phyloP scores from a whole-genome alignment of 2,888 invertebrate species.

The Phaonia tiefii region DNA sequence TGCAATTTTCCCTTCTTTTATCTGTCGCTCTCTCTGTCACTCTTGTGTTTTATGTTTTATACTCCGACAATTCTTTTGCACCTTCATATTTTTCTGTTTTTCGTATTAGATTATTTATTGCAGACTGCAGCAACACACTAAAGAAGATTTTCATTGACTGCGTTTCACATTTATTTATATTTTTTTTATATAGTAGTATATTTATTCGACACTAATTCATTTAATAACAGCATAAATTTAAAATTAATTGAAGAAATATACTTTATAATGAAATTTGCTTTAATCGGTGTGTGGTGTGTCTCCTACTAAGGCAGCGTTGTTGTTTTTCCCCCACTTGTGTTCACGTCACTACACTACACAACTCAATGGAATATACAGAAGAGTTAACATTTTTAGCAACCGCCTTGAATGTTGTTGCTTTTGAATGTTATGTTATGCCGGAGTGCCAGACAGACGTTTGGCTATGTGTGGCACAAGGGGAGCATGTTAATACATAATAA shows the following conservation, averaged over 20 bases:
- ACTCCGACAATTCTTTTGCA: conserved; percentile 54
- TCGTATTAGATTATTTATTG: conserved; percentile 2
- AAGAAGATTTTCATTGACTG: background rate
- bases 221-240: too few relatives aligned
- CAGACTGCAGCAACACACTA: too few relatives aligned
- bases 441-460: conserved; percentile 14
- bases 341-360: conserved; percentile 43
- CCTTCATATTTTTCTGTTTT: conserved; percentile 42
- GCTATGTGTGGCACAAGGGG: conserved; percentile 27
- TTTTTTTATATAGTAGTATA: conserved; percentile 1
- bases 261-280: conserved; percentile 40
- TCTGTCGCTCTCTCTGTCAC: conserved; percentile 38
- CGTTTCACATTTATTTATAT: background rate
- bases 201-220: too few relatives aligned
- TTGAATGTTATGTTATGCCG: conserved; percentile 37
- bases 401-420: conserved; percentile 64
- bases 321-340: conserved; percentile 68
- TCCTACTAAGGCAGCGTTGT: conserved; percentile 40
- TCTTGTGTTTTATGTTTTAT: conserved; percentile 13
- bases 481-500: conserved; percentile 22
- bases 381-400: conserved; percentile 66
- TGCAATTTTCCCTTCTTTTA: conserved; percentile 60
- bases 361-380: conserved; percentile 53
- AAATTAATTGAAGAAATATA: conserved; percentile 18
- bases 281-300: conserved; percentile 51